Percentiles rank a stretch among this genome's conserved stretches.
Evolutionary conservation across 1,140 invertebrate species (phyloP).

Genomic region (Rhysida immarginata): DNA sequence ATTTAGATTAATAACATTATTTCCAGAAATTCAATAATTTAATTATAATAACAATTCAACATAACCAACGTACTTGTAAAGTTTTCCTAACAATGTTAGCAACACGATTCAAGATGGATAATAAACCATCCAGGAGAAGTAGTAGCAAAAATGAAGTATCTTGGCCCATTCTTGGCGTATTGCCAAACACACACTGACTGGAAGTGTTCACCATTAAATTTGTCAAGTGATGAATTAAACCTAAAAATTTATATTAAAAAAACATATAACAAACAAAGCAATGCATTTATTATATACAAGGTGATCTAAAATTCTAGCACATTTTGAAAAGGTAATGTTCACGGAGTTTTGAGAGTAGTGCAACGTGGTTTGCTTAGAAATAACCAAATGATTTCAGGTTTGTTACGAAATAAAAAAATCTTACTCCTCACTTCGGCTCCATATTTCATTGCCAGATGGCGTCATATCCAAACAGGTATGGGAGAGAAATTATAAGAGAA

Average conservation of each 20-base stretch:
- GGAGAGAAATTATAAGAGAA: no score
- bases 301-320: not conserved
- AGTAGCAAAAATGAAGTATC: constrained; percentile 1
- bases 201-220: not conserved
- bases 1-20: not conserved
- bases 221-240: not conserved
- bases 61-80: not conserved
- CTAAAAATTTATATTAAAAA: not conserved
- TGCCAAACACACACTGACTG: not conserved
- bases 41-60: not conserved
- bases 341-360: not conserved
- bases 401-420: not conserved
- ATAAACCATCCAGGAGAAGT: not conserved
- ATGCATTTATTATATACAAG: no score
- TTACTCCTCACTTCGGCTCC: not conserved
- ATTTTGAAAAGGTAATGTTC: not conserved
- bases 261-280: not conserved
- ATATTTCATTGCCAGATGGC: not conserved
- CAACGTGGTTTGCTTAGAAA: not conserved
- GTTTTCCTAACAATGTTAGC: not conserved
- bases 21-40: not conserved
- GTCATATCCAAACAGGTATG: no score
- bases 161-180: not conserved
- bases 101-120: not conserved
- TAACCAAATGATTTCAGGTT: not conserved